Evolutionary conservation across 2,797 vertebrate species (phyloP).

Genomic region (Loriculus beryllinus): DNA sequence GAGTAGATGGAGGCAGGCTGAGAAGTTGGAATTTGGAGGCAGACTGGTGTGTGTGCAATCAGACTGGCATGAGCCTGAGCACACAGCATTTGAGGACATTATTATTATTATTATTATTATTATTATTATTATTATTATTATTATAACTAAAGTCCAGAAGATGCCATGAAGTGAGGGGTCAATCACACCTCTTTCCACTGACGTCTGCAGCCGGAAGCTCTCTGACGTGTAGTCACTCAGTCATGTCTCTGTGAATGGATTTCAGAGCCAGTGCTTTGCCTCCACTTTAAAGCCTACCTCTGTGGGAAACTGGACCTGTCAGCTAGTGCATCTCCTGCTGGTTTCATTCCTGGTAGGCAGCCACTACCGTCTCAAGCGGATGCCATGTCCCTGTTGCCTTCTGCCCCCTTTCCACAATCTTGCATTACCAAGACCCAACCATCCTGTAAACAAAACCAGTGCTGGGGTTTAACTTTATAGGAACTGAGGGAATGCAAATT

Average conservation of each 20-base stretch:
- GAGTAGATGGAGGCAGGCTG: background rate
- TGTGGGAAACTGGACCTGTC: background rate
- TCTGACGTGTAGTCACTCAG: accelerated
- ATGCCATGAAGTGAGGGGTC: background rate
- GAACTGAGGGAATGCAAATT: background rate
- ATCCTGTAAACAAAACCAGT: background rate
- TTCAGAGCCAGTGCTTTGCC: background rate
- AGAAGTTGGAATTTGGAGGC: accelerated
- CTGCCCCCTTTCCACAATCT: background rate
- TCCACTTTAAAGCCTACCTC: background rate
- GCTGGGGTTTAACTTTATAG: background rate
- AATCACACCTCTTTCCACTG: background rate
- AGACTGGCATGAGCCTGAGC: background rate
- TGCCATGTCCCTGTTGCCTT: accelerated
- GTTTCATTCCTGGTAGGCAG: background rate
- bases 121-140: background rate
- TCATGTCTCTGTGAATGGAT: background rate
- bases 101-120: background rate
- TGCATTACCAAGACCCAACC: background rate
- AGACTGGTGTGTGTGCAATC: background rate
- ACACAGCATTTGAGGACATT: background rate
- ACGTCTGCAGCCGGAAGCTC: background rate
- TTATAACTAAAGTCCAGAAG: background rate
- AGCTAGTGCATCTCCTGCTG: background rate
- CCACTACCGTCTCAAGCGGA: background rate